phyloP scores from a whole-genome alignment of 2,888 invertebrate species.

The Lasioglossum morio region DNA sequence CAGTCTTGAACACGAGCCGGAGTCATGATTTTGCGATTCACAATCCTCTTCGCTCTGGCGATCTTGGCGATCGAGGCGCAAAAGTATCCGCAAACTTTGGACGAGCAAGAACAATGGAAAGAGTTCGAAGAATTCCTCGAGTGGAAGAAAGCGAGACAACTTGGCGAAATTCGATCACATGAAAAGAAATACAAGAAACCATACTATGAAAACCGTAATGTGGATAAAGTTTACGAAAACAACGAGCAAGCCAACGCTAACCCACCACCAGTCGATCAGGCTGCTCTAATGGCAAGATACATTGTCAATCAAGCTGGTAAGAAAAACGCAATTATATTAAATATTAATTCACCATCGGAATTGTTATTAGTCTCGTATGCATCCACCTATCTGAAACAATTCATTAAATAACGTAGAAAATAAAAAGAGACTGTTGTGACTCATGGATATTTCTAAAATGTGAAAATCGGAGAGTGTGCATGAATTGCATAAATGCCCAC shows the following conservation, averaged over 20 bases:
- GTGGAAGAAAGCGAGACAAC: constrained; percentile 58
- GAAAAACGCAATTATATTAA: background rate
- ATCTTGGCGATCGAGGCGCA: constrained; percentile 52
- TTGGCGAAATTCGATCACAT: background rate
- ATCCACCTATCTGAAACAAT: background rate
- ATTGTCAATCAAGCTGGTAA: constrained; percentile 90
- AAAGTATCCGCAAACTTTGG: constrained; percentile 33
- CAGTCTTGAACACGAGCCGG: constrained; percentile 7
- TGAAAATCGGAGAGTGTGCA: background rate
- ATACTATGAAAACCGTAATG: constrained; percentile 10
- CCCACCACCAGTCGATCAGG: constrained; percentile 88
- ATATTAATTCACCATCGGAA: background rate
- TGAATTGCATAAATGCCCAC: background rate
- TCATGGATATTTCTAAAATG: background rate
- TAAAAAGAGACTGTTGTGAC: background rate
- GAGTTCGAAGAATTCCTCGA: constrained; percentile 68
- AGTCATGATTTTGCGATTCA: constrained; percentile 52
- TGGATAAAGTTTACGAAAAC: constrained; percentile 5
- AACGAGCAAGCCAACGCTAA: constrained; percentile 62
- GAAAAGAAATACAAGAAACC: constrained; percentile 31
- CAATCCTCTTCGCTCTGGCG: constrained; percentile 41
- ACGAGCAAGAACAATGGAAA: constrained; percentile 56
- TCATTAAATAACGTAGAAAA: background rate
- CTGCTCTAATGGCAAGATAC: constrained; percentile 90
- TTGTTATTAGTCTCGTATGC: background rate